These are phyloP conservation scores for Pollicipes pollicipes DNA, from an alignment of 1,140 invertebrate species.

Conservation along the genomic window DNA sequence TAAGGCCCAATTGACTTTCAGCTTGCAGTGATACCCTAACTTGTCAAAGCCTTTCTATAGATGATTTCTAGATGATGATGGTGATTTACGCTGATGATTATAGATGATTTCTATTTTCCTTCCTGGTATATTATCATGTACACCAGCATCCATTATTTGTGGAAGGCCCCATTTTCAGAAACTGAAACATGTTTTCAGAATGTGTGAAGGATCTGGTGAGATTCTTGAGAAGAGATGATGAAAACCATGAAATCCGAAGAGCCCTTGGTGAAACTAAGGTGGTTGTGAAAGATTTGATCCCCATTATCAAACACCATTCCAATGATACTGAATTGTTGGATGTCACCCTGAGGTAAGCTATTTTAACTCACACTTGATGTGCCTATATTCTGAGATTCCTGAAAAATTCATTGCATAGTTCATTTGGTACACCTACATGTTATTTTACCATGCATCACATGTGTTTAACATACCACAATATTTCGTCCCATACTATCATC, in stretches of 20 bases:
- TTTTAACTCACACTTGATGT: not conserved
- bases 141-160: constrained; percentile 5
- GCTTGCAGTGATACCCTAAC: no score
- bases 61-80: not conserved
- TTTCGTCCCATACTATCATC: no score
- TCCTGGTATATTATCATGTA: constrained; percentile 5
- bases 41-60: no score
- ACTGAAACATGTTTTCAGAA: constrained; percentile 2
- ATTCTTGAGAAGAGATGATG: constrained; percentile 70
- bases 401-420: no score
- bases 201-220: constrained; percentile 68
- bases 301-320: constrained; percentile 58
- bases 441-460: no score
- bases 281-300: constrained; percentile 71
- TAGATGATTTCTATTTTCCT: constrained; percentile 4
- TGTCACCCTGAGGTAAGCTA: constrained; percentile 44
- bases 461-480: no score
- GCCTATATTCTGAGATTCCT: constrained; percentile 83
- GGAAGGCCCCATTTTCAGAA: not conserved
- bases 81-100: not conserved
- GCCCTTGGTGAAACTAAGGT: constrained; percentile 74
- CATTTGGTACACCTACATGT: no score
- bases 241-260: constrained; percentile 60
- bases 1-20: no score
- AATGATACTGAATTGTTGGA: constrained; percentile 63